These are phyloP conservation scores for Elmis aenea DNA, from an alignment of 2,888 invertebrate species.

Conservation along the genomic window DNA sequence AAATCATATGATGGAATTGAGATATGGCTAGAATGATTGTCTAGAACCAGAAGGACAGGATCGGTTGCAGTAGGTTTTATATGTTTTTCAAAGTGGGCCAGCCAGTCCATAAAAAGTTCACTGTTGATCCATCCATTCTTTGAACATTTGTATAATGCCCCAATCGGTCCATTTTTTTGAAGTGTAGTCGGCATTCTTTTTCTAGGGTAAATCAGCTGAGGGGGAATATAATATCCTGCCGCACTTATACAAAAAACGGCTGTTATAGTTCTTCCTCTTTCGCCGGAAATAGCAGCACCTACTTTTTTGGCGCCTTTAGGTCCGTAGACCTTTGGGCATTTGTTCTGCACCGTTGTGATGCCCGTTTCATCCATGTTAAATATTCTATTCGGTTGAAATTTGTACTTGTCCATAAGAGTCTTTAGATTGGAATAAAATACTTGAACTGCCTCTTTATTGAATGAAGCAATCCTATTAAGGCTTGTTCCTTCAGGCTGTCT, in stretches of 20 bases:
- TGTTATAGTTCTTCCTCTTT: constrained; percentile 8
- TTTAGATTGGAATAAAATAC: constrained; percentile 1
- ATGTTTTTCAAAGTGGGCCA: constrained; percentile 4
- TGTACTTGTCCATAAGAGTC: constrained; percentile 1
- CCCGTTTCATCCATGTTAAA: constrained; percentile 5
- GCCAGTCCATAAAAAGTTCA: constrained; percentile 5
- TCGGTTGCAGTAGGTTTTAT: constrained; percentile 3
- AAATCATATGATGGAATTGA: constrained; percentile 6
- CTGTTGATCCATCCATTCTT: constrained; percentile 10
- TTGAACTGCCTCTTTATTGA: not conserved
- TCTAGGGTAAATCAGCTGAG: constrained; percentile 5
- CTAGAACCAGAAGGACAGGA: constrained; percentile 7
- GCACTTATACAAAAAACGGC: constrained; percentile 1
- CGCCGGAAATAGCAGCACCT: constrained; percentile 4
- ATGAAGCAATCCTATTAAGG: constrained; percentile 4
- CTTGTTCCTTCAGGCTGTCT: constrained; percentile 9
- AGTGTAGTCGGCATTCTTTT: constrained; percentile 5
- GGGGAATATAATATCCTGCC: constrained; percentile 2
- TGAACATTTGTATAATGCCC: constrained; percentile 10
- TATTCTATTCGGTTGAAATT: constrained; percentile 1
- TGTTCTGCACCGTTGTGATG: constrained; percentile 3
- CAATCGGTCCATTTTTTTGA: constrained; percentile 15
- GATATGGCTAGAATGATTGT: constrained; percentile 5
- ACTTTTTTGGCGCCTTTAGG: constrained; percentile 3
- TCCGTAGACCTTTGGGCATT: not conserved